Conservation (phyloP, 2,113 vertebrate genomes). For the Urocolius indicus region DNA sequence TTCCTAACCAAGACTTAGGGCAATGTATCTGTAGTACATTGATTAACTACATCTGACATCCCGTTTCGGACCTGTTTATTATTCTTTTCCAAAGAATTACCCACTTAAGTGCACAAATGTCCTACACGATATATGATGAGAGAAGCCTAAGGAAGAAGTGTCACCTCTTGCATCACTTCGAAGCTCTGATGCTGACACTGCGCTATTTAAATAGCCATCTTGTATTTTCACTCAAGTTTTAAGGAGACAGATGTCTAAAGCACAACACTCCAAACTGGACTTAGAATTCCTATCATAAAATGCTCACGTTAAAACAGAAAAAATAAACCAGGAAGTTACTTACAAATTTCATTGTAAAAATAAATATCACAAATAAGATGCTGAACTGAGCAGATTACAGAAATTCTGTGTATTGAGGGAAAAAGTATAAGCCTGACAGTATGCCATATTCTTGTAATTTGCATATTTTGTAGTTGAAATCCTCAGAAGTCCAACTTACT, state of each 20-base stretch:
- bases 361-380: neutral
- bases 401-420: neutral
- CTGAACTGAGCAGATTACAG: neutral
- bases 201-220: slow-evolving; percentile 45
- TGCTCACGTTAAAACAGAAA: neutral
- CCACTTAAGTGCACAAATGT: neutral
- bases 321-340: neutral
- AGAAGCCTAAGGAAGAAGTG: slow-evolving; percentile 3
- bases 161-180: neutral
- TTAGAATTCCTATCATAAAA: slow-evolving; percentile 24
- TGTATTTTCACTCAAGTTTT: slow-evolving; percentile 49
- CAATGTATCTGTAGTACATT: slow-evolving; percentile 70
- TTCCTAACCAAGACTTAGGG: slow-evolving; percentile 75
- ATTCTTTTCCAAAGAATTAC: slow-evolving; percentile 18
- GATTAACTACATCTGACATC: slow-evolving; percentile 74
- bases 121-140: neutral
- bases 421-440: neutral
- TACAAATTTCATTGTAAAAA: neutral
- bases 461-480: slow-evolving; percentile 29
- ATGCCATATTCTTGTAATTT: slow-evolving; percentile 37
- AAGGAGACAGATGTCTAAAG: slow-evolving; percentile 31
- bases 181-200: neutral
- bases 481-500: slow-evolving; percentile 36
- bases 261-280: neutral
- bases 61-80: slow-evolving; percentile 49